These are phyloP conservation scores for Buceros bicornis DNA, from an alignment of 2,797 vertebrate species.

Conservation along the genomic window DNA sequence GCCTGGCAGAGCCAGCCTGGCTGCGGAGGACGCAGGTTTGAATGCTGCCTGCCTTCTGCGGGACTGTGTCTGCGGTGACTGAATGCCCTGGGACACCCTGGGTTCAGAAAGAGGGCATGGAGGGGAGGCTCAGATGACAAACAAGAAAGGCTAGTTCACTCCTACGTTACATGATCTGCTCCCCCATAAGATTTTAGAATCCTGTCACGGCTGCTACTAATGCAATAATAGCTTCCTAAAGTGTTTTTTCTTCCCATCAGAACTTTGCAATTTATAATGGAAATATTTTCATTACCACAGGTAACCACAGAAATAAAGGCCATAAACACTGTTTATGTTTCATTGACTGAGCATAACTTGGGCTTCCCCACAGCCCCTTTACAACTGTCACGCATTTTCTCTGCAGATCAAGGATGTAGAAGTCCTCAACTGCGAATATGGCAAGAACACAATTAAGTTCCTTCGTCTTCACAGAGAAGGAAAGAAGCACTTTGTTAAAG, in stretches of 20 bases:
- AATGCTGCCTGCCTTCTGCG: not conserved
- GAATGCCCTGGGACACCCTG: not conserved
- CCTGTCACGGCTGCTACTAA: not conserved
- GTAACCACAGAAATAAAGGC: not conserved
- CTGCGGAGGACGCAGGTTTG: rapidly evolving
- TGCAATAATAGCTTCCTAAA: not conserved
- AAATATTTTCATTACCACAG: not conserved
- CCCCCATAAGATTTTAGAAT: not conserved
- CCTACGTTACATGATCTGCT: not conserved
- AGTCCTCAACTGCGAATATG: conserved; percentile 93
- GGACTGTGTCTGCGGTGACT: rapidly evolving
- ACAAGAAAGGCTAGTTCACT: not conserved
- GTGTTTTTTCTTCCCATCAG: not conserved
- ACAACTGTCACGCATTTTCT: not conserved
- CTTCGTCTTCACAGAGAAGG: conserved; percentile 86
- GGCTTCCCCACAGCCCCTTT: not conserved
- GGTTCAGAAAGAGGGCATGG: not conserved
- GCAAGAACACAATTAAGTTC: conserved; percentile 92
- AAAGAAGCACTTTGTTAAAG: conserved; percentile 85
- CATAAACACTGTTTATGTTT: not conserved
- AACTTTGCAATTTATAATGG: not conserved
- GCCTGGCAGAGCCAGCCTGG: not conserved
- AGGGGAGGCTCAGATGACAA: not conserved
- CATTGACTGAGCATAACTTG: not conserved
- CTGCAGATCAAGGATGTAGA: conserved; percentile 85